Base-by-base conservation (phyloP, 2,888 invertebrate genomes). In the Sinhomidia bicolor region DNA sequence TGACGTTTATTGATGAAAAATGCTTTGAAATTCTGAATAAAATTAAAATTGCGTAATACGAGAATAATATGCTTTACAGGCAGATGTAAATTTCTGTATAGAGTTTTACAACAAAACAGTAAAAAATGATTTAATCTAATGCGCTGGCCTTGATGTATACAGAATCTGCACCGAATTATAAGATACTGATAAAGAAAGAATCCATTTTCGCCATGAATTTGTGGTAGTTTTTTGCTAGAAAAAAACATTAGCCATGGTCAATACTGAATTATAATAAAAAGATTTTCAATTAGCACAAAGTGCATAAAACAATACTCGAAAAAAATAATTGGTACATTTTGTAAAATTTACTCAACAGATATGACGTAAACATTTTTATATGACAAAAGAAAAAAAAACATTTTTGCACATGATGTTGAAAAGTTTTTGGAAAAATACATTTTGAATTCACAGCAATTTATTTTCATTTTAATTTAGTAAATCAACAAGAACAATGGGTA, bases 141-240 rank as follows among this genome's bases (percentile, higher is more conserved):
- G 60, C 26, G 57, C 78, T 85, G 85, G 85, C 85, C 85, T 85
- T 85, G 85, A 65, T 79, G 85, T 85, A 79, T 79, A 85, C 78
- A 65, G 84, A 79, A 85, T 85, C 85, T 85, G 85, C 85, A 85
- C 85, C 85, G 85, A 85, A 85, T 85, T 85, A 85, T 85, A 78
- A 47, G 41, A 14, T 76, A 85, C 17, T 12, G 41, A 71, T 41
- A 23, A 2, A 20, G 20, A 47, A 76, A 47, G 14, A 29, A n/a
- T n/a, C n/a, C n/a, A n/a, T n/a, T n/a, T n/a, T 76, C 47, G 51
- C 47, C 9, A 47, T 23, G 44, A 79, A 41, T 41, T 68, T 68
- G 68, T 68, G 41, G 68, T 17, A 32, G 32, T 17, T 20, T 62
- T 68, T 68, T 68, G 20, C n/a, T 68, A 68, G 68, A 65, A 65